Conservation (phyloP, 1,140 invertebrate species). For the Papilio xuthus region DNA sequence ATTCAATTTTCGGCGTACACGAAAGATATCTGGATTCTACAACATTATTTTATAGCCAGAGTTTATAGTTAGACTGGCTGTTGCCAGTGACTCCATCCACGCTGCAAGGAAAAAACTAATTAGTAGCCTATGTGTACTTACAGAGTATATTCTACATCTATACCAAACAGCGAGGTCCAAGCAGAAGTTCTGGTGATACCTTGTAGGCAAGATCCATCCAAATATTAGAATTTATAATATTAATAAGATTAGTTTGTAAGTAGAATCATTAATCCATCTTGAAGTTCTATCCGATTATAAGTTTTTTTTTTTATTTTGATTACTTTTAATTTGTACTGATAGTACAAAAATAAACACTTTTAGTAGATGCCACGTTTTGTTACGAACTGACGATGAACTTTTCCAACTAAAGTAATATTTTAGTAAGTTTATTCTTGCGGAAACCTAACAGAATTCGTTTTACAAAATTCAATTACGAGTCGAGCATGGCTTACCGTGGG, state of each 20-base stretch:
- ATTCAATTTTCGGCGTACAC: background rate
- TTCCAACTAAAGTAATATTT: slow-evolving; percentile 17
- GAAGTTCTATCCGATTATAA: background rate
- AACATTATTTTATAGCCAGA: background rate
- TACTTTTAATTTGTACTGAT: background rate
- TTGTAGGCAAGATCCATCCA: too few relatives aligned
- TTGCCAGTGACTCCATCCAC: too few relatives aligned
- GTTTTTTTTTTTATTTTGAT: background rate
- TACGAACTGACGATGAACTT: background rate
- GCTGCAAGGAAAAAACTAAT: too few relatives aligned
- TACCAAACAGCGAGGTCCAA: too few relatives aligned
- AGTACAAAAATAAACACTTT: background rate
- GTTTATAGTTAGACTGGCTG: too few relatives aligned
- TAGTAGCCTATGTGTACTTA: too few relatives aligned
- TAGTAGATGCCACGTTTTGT: background rate
- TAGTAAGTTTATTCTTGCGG: background rate
- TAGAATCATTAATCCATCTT: background rate
- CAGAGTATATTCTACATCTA: too few relatives aligned
- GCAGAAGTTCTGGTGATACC: too few relatives aligned
- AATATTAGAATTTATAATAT: too few relatives aligned
- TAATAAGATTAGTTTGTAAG: too few relatives aligned
- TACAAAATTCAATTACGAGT: slow-evolving; percentile 62
- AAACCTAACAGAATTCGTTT: slow-evolving; percentile 49
- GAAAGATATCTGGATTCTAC: background rate
- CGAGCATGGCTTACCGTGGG: slow-evolving; percentile 57